These are phyloP conservation scores for Dinoponera quadriceps DNA, from an alignment of 1,140 invertebrate species.

Conservation along the genomic window DNA sequence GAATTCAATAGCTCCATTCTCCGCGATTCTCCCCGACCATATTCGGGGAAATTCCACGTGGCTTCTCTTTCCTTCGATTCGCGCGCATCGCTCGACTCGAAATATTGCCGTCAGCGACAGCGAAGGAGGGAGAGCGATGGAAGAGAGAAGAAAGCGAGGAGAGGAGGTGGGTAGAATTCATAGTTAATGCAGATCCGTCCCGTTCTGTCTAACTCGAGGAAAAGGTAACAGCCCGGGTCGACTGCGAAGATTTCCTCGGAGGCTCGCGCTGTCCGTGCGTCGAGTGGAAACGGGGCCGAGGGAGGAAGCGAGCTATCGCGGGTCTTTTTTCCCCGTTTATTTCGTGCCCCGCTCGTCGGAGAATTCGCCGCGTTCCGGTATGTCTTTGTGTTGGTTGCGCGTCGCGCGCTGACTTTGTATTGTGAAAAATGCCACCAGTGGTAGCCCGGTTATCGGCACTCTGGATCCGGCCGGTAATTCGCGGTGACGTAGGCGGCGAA, in stretches of 20 bases:
- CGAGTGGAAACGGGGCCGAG: background rate
- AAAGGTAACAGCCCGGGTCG: constrained; percentile 68
- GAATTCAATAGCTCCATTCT: constrained; percentile 58
- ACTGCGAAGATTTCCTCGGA: constrained; percentile 78
- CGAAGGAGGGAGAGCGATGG: background rate
- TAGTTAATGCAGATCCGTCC: constrained; percentile 77
- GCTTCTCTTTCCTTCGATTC: constrained; percentile 33
- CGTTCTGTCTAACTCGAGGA: constrained; percentile 59
- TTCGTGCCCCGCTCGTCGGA: background rate
- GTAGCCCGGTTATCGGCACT: background rate
- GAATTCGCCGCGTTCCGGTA: background rate
- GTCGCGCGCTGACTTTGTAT: background rate
- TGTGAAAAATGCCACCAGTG: constrained; percentile 34
- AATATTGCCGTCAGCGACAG: constrained; percentile 27
- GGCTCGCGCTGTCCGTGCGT: constrained; percentile 65
- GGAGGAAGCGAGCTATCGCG: constrained; percentile 3
- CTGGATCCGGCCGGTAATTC: constrained; percentile 34
- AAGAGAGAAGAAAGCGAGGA: background rate
- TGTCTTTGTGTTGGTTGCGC: background rate
- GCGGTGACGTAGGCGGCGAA: constrained; percentile 38
- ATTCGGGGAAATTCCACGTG: constrained; percentile 41
- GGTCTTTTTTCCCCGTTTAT: constrained; percentile 11
- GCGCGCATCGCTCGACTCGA: background rate
- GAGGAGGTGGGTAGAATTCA: constrained; percentile 60
- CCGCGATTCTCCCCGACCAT: constrained; percentile 33